Conservation (phyloP, 2,888 invertebrate genomes). For the Dysmachus trigonus region DNA sequence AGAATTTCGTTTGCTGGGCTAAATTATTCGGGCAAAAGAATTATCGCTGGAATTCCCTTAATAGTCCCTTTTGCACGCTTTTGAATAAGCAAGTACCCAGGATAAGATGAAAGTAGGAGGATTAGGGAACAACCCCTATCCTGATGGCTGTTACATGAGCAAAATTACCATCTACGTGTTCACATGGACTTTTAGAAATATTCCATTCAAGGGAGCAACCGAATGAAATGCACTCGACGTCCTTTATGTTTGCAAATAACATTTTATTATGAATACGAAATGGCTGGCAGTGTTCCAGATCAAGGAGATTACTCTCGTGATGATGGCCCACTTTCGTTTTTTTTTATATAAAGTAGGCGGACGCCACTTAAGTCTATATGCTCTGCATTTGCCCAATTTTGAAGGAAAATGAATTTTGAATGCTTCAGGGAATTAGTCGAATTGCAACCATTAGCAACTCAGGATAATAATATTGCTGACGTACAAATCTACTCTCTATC, state of each 20-base stretch:
- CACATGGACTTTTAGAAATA: conserved; percentile 51
- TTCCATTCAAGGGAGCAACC: conserved; percentile 27
- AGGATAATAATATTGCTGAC: background rate
- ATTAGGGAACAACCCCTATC: background rate
- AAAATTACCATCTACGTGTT: conserved; percentile 52
- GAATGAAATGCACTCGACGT: conserved; percentile 38
- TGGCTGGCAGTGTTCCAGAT: conserved; percentile 48
- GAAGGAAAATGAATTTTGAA: conserved; percentile 20
- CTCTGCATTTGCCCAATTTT: background rate
- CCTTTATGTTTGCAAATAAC: conserved; percentile 47
- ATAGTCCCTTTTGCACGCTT: background rate
- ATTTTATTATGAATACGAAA: conserved; percentile 49
- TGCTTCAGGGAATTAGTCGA: background rate
- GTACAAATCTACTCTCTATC: background rate
- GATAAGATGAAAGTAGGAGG: background rate
- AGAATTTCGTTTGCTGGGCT: background rate
- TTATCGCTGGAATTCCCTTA: background rate
- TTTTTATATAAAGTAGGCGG: background rate
- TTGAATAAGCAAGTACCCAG: background rate
- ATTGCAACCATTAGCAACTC: background rate
- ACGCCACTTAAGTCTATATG: background rate
- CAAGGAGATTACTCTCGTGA: background rate
- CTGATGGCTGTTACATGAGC: background rate
- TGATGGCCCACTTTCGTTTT: background rate
- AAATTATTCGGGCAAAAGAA: background rate